Conservation (phyloP, 2,113 vertebrate species). For the Percina caprodes region DNA sequence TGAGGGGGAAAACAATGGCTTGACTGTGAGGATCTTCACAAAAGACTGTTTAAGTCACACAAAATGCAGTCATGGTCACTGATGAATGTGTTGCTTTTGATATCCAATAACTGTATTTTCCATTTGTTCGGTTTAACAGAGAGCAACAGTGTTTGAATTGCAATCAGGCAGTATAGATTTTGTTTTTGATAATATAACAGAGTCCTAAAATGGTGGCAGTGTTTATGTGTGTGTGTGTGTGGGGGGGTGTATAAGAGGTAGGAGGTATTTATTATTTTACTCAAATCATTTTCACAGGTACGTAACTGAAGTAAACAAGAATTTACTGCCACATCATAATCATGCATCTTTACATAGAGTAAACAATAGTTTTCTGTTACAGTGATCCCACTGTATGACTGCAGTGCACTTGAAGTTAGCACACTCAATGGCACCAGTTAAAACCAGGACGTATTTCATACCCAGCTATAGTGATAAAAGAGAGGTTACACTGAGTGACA, state of each 20-base stretch:
- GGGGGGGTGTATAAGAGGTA: not conserved
- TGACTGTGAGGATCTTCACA: slow-evolving; percentile 26
- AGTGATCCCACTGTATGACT: not conserved
- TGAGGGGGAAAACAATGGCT: slow-evolving; percentile 35
- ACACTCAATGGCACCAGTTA: not conserved
- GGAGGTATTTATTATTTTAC: not conserved
- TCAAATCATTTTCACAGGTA: slow-evolving; percentile 1
- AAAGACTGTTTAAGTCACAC: slow-evolving; percentile 7
- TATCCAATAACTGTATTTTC: not conserved
- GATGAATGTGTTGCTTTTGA: not conserved
- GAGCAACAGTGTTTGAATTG: not conserved
- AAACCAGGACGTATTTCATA: not conserved
- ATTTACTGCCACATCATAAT: slow-evolving; percentile 27
- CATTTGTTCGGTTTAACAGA: not conserved
- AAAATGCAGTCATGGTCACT: not conserved
- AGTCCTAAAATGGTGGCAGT: not conserved
- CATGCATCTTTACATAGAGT: not conserved
- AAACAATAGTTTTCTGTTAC: slow-evolving; percentile 32
- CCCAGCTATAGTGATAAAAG: not conserved
- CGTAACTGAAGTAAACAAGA: slow-evolving; percentile 20
- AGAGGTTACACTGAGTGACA: not conserved
- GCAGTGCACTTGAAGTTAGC: not conserved
- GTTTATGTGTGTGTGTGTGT: not conserved
- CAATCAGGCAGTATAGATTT: not conserved
- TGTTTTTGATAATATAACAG: slow-evolving; percentile 6